These are phyloP conservation scores for Leucoraja ocellata DNA, from an alignment of 2,797 vertebrate genomes.

Conservation along the genomic window DNA sequence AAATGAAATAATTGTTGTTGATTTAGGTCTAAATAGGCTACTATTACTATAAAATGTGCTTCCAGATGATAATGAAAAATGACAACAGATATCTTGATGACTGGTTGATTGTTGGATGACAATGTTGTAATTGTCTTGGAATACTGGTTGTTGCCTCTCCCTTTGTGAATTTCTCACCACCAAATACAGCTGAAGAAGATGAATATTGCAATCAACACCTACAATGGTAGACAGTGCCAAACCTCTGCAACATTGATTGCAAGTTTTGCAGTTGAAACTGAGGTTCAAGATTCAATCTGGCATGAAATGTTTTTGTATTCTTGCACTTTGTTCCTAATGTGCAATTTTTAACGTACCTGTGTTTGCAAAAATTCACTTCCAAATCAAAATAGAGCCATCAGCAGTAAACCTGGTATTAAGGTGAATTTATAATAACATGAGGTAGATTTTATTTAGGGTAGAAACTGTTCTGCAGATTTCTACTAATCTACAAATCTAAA, in stretches of 20 bases:
- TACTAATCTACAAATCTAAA: not conserved
- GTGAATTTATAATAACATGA: not conserved
- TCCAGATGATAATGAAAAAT: not conserved
- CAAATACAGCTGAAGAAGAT: not conserved
- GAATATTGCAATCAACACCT: not conserved
- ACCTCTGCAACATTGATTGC: not conserved
- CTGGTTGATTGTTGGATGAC: not conserved
- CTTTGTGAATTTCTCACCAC: not conserved
- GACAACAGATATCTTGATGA: not conserved
- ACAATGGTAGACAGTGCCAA: not conserved
- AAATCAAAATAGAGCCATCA: not conserved
- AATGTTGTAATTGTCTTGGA: not conserved
- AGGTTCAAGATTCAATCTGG: not conserved
- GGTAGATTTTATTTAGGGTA: not conserved
- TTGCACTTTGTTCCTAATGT: not conserved
- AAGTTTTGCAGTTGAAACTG: not conserved
- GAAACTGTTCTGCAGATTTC: not conserved
- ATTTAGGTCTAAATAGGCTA: not conserved
- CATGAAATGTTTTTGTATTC: not conserved
- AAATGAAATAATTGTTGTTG: not conserved
- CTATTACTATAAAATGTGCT: not conserved
- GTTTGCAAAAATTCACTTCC: not conserved
- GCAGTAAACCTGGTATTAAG: not conserved
- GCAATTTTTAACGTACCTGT: not conserved
- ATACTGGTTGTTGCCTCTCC: not conserved